Evolutionary conservation across 2,113 vertebrate species (phyloP).

Genomic region (Channa maculata): DNA sequence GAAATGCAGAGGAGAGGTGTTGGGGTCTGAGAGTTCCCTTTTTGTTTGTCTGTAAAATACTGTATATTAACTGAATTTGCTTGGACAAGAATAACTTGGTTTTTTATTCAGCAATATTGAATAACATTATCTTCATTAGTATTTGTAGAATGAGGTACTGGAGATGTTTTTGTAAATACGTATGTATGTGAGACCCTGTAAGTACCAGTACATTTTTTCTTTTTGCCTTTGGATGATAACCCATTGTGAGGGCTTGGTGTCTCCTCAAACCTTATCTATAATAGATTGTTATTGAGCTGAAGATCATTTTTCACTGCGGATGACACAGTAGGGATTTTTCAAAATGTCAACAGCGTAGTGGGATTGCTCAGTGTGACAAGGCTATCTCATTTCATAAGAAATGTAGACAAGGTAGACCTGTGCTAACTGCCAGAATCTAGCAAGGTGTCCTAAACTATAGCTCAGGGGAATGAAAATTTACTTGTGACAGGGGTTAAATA

Average conservation of each 20-base stretch:
- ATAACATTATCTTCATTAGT: too few species aligned
- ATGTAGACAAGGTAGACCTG: background rate
- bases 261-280: conserved; percentile 59
- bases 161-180: conserved; percentile 3
- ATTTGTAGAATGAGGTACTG: background rate
- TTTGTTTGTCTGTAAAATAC: too few species aligned
- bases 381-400: conserved; percentile 55
- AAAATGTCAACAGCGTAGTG: conserved; percentile 76
- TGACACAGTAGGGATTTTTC: conserved; percentile 69
- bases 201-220: conserved; percentile 5
- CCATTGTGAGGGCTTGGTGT: conserved; percentile 31
- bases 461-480: conserved; percentile 11
- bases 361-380: conserved; percentile 64
- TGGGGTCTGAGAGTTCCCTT: too few species aligned
- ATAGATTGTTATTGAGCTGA: conserved; percentile 72
- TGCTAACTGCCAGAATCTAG: conserved; percentile 14
- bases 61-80: too few species aligned
- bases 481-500: conserved; percentile 5
- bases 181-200: background rate
- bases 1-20: too few species aligned
- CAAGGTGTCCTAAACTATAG: background rate
- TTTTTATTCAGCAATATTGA: too few species aligned
- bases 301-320: conserved; percentile 67
- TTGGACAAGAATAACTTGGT: too few species aligned
- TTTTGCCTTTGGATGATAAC: conserved; percentile 26